Evolutionary conservation across 2,888 invertebrate genomes (phyloP).

Genomic region (Iphiclides podalirius): DNA sequence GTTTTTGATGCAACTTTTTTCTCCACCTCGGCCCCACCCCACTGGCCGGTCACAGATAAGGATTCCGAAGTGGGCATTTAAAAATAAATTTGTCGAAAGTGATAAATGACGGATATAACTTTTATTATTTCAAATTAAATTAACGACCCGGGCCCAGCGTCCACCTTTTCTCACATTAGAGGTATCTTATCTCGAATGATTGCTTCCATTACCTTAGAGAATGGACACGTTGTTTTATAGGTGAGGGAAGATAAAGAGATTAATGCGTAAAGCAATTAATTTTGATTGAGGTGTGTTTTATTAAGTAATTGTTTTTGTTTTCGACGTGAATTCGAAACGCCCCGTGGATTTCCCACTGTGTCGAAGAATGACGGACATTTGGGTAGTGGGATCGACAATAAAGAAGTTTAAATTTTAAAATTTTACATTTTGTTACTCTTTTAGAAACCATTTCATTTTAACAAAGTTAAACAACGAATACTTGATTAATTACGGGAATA

Average conservation of each 20-base stretch:
- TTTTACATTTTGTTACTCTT: too few species aligned
- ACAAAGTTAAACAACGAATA: too few species aligned
- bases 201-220: conserved; percentile 76
- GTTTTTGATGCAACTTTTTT: conserved; percentile 56
- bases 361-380: not conserved
- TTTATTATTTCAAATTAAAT: conserved; percentile 80
- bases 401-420: too few species aligned
- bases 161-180: conserved; percentile 79
- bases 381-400: not conserved
- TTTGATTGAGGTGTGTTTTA: conserved; percentile 79
- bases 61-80: conserved; percentile 72
- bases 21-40: conserved; percentile 46
- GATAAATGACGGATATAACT: conserved; percentile 78
- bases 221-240: conserved; percentile 72
- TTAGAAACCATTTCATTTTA: too few species aligned
- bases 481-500: too few species aligned
- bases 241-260: conserved; percentile 73
- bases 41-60: conserved; percentile 66
- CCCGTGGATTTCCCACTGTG: conserved; percentile 46
- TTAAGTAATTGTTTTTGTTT: conserved; percentile 76
- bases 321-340: conserved; percentile 63
- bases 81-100: conserved; percentile 80
- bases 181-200: conserved; percentile 78
- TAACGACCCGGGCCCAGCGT: conserved; percentile 71
- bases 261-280: conserved; percentile 79